phyloP scores from a whole-genome alignment of 2,888 invertebrate species.

The Lasioglossum oenotherae region DNA sequence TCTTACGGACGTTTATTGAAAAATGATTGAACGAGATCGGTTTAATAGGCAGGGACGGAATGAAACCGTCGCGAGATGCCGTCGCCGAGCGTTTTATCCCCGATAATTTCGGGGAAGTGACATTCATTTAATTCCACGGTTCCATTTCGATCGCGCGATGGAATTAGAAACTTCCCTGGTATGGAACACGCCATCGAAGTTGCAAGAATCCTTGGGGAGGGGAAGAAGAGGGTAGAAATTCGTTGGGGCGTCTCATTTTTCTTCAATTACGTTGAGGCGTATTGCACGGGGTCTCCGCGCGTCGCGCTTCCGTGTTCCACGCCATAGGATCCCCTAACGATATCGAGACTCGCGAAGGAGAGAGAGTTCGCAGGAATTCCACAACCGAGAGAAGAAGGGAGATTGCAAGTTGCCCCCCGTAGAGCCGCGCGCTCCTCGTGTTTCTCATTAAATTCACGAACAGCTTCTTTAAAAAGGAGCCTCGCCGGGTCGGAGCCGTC shows the following conservation, averaged over 20 bases:
- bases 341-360: conserved; percentile 23
- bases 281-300: not conserved
- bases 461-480: conserved; percentile 54
- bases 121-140: not conserved
- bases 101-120: not conserved
- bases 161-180: conserved; percentile 1
- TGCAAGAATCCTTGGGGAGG: not conserved
- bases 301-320: conserved; percentile 25
- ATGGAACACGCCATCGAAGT: not conserved
- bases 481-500: conserved; percentile 45
- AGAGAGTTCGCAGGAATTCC: conserved; percentile 4
- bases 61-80: not conserved
- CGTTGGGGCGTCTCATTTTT: not conserved
- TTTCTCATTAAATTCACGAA: conserved; percentile 65
- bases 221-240: not conserved
- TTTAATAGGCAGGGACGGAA: not conserved
- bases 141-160: not conserved
- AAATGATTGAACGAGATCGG: not conserved
- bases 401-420: conserved; percentile 22
- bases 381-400: conserved; percentile 7
- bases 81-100: not conserved
- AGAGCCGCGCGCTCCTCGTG: conserved; percentile 31
- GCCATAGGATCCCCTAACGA: conserved; percentile 28
- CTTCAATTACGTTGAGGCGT: not conserved
- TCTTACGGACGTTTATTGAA: conserved; percentile 1